phyloP scores from a whole-genome alignment of 2,888 invertebrate genomes.

The Cephus rjabovi region DNA sequence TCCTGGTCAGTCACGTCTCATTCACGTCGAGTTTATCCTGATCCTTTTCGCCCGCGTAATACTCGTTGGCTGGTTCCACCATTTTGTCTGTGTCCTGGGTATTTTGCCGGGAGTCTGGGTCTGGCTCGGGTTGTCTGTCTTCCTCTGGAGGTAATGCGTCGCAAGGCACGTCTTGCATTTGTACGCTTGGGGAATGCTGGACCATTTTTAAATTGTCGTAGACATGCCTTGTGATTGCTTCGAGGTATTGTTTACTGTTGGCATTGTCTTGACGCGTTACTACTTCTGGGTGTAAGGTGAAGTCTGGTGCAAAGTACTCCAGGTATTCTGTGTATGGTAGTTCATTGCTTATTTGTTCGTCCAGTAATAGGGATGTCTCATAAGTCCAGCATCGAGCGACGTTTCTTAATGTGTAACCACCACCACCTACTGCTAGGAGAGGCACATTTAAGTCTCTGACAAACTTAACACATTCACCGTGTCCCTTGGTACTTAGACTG shows the following conservation, averaged over 20 bases:
- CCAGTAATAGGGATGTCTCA: conserved; percentile 94
- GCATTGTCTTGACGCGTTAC: conserved; percentile 89
- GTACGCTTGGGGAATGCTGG: conserved; percentile 94
- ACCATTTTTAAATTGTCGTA: conserved; percentile 95
- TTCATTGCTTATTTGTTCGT: conserved; percentile 93
- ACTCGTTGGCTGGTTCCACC: conserved; percentile 88
- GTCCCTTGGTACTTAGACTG: conserved; percentile 92
- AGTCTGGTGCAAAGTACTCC: conserved; percentile 98
- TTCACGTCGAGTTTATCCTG: conserved; percentile 78
- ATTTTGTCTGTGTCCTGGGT: conserved; percentile 84
- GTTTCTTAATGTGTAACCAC: conserved; percentile 92
- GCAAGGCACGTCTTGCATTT: conserved; percentile 95
- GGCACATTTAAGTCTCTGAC: conserved; percentile 94
- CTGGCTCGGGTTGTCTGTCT: conserved; percentile 80
- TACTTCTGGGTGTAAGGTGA: conserved; percentile 94
- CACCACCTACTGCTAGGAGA: conserved; percentile 87
- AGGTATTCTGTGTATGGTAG: conserved; percentile 96
- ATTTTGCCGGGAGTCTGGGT: conserved; percentile 84
- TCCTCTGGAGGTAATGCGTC: conserved; percentile 82
- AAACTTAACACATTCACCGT: conserved; percentile 97
- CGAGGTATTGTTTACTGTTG: conserved; percentile 95
- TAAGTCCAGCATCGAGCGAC: conserved; percentile 99
- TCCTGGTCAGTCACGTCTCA: not conserved
- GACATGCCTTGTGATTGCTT: conserved; percentile 88
- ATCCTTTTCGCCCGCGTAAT: conserved; percentile 91